A percentile compares a stretch with the other conserved stretches of the same genome.
phyloP scores from a whole-genome alignment of 2,113 vertebrate species.

The Peucedramus taeniatus region DNA sequence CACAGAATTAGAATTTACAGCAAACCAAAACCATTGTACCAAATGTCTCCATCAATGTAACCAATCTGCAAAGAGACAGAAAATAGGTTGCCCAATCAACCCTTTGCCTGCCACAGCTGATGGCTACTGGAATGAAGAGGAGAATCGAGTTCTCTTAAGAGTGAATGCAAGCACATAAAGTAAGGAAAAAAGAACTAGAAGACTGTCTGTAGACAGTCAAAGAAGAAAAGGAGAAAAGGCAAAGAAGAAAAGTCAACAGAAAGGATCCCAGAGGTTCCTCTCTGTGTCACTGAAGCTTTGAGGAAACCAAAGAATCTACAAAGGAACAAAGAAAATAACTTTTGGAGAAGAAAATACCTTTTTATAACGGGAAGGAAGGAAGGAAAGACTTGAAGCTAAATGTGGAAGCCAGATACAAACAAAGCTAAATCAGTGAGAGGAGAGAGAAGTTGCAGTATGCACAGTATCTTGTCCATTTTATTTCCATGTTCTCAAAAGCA shows the following conservation, averaged over 20 bases:
- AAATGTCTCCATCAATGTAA: neutral
- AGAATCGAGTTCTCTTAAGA: neutral
- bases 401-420: neutral
- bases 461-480: neutral
- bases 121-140: neutral
- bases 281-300: neutral
- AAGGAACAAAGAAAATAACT: neutral
- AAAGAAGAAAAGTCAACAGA: neutral
- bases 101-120: neutral
- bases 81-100: accelerated
- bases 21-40: neutral
- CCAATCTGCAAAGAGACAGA: neutral
- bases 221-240: neutral
- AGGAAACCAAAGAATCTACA: neutral
- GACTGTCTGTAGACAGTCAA: neutral
- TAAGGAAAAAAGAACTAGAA: neutral
- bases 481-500: neutral
- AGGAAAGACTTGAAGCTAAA: neutral
- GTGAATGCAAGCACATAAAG: neutral
- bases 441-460: neutral
- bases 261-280: neutral
- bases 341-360: neutral
- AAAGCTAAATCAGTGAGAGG: neutral
- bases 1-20: neutral
- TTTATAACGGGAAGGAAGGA: neutral